Percentiles rank a stretch among this genome's conserved stretches.
Conservation (phyloP, 2,888 invertebrate species). For the Antitype chi region DNA sequence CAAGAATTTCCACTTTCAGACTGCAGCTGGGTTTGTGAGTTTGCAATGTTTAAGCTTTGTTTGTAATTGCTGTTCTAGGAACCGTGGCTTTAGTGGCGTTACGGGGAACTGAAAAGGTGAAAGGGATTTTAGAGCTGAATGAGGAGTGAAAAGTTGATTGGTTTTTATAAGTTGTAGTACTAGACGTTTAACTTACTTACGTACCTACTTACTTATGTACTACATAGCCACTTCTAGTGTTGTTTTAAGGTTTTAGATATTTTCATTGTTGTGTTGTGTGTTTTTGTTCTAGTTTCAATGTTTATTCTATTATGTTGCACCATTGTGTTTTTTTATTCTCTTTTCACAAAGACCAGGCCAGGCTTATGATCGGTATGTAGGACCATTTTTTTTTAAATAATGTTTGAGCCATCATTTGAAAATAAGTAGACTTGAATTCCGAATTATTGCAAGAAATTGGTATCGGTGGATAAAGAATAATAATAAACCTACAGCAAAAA, state of each 20-base stretch:
- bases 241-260: too few species aligned
- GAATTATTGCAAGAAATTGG: not conserved
- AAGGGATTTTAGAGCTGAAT: not conserved
- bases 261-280: too few species aligned
- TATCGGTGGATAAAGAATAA: not conserved
- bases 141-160: not conserved
- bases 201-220: too few species aligned
- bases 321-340: too few species aligned
- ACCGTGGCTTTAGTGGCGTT: not conserved
- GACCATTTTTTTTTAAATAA: not conserved
- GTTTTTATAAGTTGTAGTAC: not conserved
- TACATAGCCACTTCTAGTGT: too few species aligned
- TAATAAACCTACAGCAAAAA: not conserved
- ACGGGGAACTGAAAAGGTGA: not conserved
- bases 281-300: too few species aligned
- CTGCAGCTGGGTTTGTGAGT: slow-evolving; percentile 59
- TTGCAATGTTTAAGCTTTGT: slow-evolving; percentile 46
- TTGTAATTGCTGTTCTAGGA: slow-evolving; percentile 39
- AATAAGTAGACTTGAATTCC: not conserved
- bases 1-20: slow-evolving; percentile 77
- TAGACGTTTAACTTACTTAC: too few species aligned
- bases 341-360: too few species aligned
- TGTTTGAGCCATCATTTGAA: not conserved
- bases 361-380: not conserved
- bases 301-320: too few species aligned